Evolutionary conservation across 1,140 invertebrate genomes (phyloP), one percentile per base, ranked within the genome.

Genomic region (Drosophila eugracilis): DNA sequence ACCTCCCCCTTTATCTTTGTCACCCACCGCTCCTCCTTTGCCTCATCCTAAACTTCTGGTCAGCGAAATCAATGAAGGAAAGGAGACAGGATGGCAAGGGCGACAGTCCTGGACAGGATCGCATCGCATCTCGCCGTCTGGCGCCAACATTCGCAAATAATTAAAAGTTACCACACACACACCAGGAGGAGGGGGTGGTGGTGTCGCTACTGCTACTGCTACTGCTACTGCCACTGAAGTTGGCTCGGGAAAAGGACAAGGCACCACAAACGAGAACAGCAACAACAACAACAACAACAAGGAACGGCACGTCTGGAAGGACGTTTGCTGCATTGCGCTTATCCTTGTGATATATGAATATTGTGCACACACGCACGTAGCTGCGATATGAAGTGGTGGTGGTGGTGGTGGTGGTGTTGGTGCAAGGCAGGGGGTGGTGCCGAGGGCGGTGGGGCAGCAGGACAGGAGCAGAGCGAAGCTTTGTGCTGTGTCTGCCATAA

Each of bases 281-380:
- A 28, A 62, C 52, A 62, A 66, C 50, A 37, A 75, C 44, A 53
- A 58, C 47, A 58, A 53, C 59, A 26, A 44, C 48, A 49, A 75
- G 57, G 78, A 45, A 66, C 74, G 70, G 72, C 85, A 84, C 79
- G 85, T 89, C 85, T 89, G 85, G 75, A 84, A 89, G 79, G 85
- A 90, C 90, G 79, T 91, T 91, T 91, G 90, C 90, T 91, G 90
- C 90, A 91, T 81, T 91, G 90, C 90, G 90, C 90, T 91, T 91
- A 91, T 91, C 90, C 90, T 90, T 89, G 86, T 91, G 86, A 91
- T 89, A 91, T 91, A 91, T 91, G 89, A 85, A 91, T 90, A 91
- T 91, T 91, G 85, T 91, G 79, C 86, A 84, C 85, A 86, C 83
- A 88, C 83, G 78, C 84, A 89, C 77, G 37, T 59, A 59, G 59